A percentile compares a stretch with the other conserved stretches of the same genome.
phyloP scores from a whole-genome alignment of 2,888 invertebrate species.

The Uropetala carovei region DNA sequence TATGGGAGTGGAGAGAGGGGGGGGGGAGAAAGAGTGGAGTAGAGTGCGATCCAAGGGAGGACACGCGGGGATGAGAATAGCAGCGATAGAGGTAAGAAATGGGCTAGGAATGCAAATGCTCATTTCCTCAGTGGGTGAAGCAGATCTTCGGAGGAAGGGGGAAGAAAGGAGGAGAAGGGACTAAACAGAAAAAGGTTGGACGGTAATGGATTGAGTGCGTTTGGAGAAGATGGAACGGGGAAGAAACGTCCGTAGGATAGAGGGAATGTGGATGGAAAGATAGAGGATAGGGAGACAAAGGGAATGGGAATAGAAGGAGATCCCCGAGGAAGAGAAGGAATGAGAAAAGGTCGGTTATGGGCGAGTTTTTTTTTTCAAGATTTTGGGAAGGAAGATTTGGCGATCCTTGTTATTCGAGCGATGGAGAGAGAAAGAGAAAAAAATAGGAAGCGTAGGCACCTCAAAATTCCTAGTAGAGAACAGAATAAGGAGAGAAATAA shows the following conservation, averaged over 20 bases:
- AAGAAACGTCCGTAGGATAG: not conserved
- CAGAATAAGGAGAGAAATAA: not conserved
- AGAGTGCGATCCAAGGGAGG: not conserved
- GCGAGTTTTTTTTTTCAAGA: constrained; percentile 19
- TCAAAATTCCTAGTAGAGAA: not conserved
- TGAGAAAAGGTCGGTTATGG: not conserved
- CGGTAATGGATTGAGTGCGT: not conserved
- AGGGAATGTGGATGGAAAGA: not conserved
- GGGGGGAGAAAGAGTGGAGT: not conserved
- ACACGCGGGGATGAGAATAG: too few species aligned
- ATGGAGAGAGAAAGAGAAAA: not conserved
- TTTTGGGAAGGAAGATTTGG: not conserved
- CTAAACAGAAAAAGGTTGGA: not conserved
- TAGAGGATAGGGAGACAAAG: not conserved
- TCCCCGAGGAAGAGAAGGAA: not conserved
- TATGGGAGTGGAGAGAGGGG: not conserved
- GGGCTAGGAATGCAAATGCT: too few species aligned
- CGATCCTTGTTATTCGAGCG: constrained; percentile 2
- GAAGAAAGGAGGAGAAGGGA: not conserved
- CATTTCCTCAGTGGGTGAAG: too few species aligned
- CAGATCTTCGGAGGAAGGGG: too few species aligned
- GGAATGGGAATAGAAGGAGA: not conserved
- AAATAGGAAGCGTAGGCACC: not conserved
- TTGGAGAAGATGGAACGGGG: too few species aligned
- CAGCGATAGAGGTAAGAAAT: too few species aligned